Conservation (phyloP, 2,888 invertebrate species). For the Bruchidius siliquastri region DNA sequence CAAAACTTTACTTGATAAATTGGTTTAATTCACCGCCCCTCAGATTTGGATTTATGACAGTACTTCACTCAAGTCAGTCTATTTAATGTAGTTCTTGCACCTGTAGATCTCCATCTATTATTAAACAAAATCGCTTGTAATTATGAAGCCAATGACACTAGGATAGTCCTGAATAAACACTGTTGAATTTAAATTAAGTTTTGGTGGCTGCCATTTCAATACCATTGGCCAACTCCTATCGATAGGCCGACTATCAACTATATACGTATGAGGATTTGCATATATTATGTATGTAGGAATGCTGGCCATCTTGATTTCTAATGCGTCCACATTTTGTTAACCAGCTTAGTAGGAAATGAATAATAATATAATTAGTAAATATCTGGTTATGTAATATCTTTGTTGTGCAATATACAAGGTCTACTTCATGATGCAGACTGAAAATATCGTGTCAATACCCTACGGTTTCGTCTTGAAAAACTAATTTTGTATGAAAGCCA, state of each 20-base stretch:
- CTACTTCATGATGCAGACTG: too few species aligned
- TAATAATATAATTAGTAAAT: too few species aligned
- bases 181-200: neutral
- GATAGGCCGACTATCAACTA: neutral
- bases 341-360: neutral
- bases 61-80: neutral
- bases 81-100: neutral
- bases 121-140: neutral
- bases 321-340: neutral
- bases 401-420: too few species aligned
- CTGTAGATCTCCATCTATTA: neutral
- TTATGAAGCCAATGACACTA: neutral
- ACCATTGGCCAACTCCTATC: neutral
- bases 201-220: neutral
- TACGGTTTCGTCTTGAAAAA: too few species aligned
- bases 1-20: too few species aligned
- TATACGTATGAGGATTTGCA: neutral
- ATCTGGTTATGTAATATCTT: too few species aligned
- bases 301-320: neutral
- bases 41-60: too few species aligned
- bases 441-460: too few species aligned
- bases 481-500: too few species aligned
- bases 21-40: too few species aligned
- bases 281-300: neutral
- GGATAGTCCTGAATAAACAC: neutral